phyloP scores from a whole-genome alignment of 1,140 invertebrate species.

The Macrocentrus cingulum region DNA sequence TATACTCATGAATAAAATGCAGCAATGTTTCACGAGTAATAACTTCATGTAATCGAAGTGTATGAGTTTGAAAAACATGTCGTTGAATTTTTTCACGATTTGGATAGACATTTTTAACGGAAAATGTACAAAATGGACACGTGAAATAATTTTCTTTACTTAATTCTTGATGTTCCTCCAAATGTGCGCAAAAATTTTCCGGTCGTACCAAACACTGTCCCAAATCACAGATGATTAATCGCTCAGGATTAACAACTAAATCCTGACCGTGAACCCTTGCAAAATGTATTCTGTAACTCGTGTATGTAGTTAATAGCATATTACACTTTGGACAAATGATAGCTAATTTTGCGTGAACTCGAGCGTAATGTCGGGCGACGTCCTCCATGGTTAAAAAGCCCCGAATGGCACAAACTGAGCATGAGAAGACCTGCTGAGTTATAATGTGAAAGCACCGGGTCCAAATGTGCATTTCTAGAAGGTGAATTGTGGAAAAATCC shows the following conservation, averaged over 20 bases:
- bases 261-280: constrained; percentile 31
- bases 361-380: constrained; percentile 43
- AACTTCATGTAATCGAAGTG: constrained; percentile 28
- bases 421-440: constrained; percentile 37
- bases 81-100: constrained; percentile 33
- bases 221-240: constrained; percentile 41
- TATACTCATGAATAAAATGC: constrained; percentile 16
- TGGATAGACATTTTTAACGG: constrained; percentile 25
- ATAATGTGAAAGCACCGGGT: constrained; percentile 45
- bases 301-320: constrained; percentile 35
- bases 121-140: constrained; percentile 43
- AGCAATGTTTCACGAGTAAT: constrained; percentile 34
- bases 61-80: constrained; percentile 39
- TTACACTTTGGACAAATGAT: constrained; percentile 40
- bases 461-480: constrained; percentile 47
- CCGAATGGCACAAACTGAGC: constrained; percentile 47
- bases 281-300: constrained; percentile 37
- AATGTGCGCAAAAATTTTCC: constrained; percentile 39
- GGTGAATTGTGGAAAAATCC: constrained; percentile 29
- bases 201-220: constrained; percentile 38
- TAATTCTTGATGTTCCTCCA: constrained; percentile 40
- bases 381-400: constrained; percentile 48
- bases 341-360: constrained; percentile 41
- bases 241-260: constrained; percentile 19
- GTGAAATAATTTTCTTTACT: constrained; percentile 40